Base-by-base conservation (phyloP, 1,140 invertebrate species). In the Leptinotarsa undecemlineata region DNA sequence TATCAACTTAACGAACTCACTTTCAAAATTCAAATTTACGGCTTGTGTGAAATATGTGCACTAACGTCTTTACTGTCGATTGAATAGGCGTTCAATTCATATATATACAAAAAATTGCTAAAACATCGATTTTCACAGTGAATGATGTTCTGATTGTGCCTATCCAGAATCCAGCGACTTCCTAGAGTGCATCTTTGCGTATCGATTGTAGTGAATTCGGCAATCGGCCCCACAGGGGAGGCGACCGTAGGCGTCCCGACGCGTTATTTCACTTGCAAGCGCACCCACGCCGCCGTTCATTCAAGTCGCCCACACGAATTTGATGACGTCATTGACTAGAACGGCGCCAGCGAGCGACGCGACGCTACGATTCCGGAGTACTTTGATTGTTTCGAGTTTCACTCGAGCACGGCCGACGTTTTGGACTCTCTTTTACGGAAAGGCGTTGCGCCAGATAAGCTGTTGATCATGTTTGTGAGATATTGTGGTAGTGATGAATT, bases 281-380 rank as follows among this genome's bases (percentile, higher is more conserved):
- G 72, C 80, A 71, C 79, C 81, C 79, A 81, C 79, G 77, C 79
- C 68, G 64, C 72, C 62, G 73, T 79, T 79, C 81, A 81, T 82
- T 81, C 78, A 82, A 77, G 63, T 71, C 80, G 77, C 81, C 81
- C 76, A 79, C 81, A 79, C 74, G 72, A 79, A 61, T 69, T 67
- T 68, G 15, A 71, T 82, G 80, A 82, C 81, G 81, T 82, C 81
- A 82, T 47, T 64, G 26, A 68, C 20, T 60, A 48, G 11, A 21
- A 51, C 23, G 51, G 26, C 71, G 19, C n/a, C 61, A 66, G 26
- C 71, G 20, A 69, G 64, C n/a, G 26, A 20, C 20, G 63, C 63
- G 60, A 61, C 20, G 26, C 26, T 64, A 64, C 63, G 21, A 64
- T 33, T 20, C 63, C 20, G 1, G 15, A 14, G 15, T 21, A 8